Evolutionary conservation across 2,797 vertebrate genomes (phyloP), one percentile per base, ranked within the genome.

Genomic region (Anguilla megastoma): DNA sequence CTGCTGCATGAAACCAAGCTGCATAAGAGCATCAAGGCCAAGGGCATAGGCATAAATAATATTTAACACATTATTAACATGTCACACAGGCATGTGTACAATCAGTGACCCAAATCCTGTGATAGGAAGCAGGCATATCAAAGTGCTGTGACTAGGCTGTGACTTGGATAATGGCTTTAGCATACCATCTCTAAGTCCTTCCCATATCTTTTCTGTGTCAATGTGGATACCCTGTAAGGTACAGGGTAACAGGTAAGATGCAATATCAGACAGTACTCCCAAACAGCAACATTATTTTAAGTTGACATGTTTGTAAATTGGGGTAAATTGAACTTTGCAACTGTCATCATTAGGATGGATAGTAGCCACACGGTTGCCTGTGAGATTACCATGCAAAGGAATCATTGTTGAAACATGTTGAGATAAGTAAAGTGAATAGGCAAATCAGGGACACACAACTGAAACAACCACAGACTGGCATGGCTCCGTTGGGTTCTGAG

Each of bases 401-500:
- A 79, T 45, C 4, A 79, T 41, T 36, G 36, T 30, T 10, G 69
- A 71, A 71, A 79, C n/a, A 79, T 79, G 36, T 79, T 41, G 21
- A 41, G 74, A 41, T 86, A 21, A 54, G 69, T 52, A 86, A 86
- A 50, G 24, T 66, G 36, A n/a, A 50, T 24, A 50, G 45, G 50
- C 21, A 9, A 82, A n/a, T 21, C 41, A 48, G 8, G 14, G 18
- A 0, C 71, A 36, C 56, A 76, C 52, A 45, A 50, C 36, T 5
- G 66, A 41, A 66, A 4, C 45, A 21, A 79, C 48, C 45, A 18
- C 10, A 27, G 33, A 8, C 63, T 7, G 69, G 36, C 50, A 27
- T 52, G 71, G 54, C 66, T 63, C 14, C 54, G n/a, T 54, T 18
- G 30, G 36, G 86, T 87, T 84, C 63, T 76, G 76, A 89, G 27